Percentiles rank a stretch among this genome's conserved stretches.
Conservation (phyloP, 2,888 invertebrate species). For the Drosophila rubida region DNA sequence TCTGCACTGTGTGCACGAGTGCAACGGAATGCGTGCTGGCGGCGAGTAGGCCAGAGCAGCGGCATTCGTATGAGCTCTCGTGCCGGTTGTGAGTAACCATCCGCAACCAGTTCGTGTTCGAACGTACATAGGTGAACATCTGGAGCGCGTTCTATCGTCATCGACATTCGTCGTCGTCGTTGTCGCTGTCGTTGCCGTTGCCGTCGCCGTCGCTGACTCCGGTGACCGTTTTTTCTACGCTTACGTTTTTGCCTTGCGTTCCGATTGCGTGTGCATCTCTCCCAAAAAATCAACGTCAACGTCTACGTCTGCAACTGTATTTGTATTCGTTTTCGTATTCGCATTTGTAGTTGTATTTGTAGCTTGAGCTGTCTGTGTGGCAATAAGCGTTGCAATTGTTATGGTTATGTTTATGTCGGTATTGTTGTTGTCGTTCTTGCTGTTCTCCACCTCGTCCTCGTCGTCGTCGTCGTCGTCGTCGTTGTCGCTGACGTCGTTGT, state of each 20-base stretch:
- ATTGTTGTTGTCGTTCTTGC: conserved; percentile 37
- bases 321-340: conserved; percentile 12
- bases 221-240: conserved; percentile 37
- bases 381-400: conserved; percentile 68
- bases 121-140: conserved; percentile 84
- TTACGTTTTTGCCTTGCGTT: conserved; percentile 36
- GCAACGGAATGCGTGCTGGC: conserved; percentile 67
- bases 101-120: conserved; percentile 84
- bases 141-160: conserved; percentile 70
- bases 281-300: conserved; percentile 17
- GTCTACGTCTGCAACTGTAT: conserved; percentile 16
- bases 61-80: conserved; percentile 70
- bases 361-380: conserved; percentile 26
- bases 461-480: background rate
- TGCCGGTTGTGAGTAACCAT: conserved; percentile 62
- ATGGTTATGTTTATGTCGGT: conserved; percentile 65
- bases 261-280: conserved; percentile 42
- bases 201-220: conserved; percentile 20
- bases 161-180: conserved; percentile 31
- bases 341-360: conserved; percentile 20
- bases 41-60: conserved; percentile 45
- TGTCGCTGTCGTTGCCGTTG: conserved; percentile 32
- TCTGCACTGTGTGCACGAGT: conserved; percentile 33
- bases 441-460: background rate
- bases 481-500: conserved; percentile 9